These are phyloP conservation scores for Himantopus leucocephalus DNA, from an alignment of 2,113 vertebrate genomes.

Conservation along the genomic window DNA sequence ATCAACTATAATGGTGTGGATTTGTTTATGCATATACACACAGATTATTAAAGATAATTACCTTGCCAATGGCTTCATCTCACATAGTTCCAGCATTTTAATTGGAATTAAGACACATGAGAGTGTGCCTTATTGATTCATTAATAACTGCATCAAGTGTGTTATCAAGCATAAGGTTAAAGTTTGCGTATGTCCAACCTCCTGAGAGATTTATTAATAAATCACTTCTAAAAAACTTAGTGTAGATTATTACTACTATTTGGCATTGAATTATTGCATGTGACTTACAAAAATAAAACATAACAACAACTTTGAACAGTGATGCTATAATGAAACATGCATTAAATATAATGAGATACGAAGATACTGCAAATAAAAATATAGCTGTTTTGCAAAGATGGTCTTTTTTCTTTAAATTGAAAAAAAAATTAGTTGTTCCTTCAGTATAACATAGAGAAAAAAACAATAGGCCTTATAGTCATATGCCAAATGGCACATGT, in stretches of 20 bases:
- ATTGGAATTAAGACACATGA: conserved; percentile 51
- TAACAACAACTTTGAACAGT: neutral
- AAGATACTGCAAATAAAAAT: neutral
- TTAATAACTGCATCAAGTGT: conserved; percentile 46
- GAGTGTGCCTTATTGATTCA: conserved; percentile 46
- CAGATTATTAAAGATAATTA: neutral
- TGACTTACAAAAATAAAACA: neutral
- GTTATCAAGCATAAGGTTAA: conserved; percentile 44
- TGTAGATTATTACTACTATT: conserved; percentile 18
- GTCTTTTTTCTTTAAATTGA: neutral
- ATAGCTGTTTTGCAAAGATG: neutral
- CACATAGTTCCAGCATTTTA: conserved; percentile 53
- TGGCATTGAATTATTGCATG: neutral
- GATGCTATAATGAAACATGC: neutral
- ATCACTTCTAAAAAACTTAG: conserved; percentile 31
- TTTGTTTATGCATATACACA: neutral
- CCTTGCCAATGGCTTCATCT: neutral
- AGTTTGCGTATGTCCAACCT: conserved; percentile 35
- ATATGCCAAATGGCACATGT: neutral
- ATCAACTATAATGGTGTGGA: neutral
- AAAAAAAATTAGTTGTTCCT: neutral
- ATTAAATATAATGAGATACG: neutral
- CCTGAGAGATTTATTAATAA: conserved; percentile 48
- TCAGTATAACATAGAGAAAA: neutral
- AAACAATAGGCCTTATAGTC: neutral